Conservation (phyloP, 2,113 vertebrate genomes). For the Osmerus eperlanus region DNA sequence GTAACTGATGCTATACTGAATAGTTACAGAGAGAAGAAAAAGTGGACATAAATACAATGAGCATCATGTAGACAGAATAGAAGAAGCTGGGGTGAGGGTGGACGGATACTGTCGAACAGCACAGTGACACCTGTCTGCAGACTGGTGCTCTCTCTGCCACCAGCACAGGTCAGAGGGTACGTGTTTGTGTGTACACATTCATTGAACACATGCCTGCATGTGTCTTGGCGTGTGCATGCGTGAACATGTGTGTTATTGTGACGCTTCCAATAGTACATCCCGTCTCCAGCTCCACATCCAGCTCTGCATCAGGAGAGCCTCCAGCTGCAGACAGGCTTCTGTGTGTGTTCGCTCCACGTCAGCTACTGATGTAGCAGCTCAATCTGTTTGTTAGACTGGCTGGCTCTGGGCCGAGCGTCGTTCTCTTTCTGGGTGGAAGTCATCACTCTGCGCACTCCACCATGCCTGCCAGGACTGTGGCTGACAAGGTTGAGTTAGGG, state of each 20-base stretch:
- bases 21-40: slow-evolving; percentile 35
- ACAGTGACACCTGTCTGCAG: too few species aligned
- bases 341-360: background rate
- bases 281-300: too few species aligned
- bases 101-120: too few species aligned
- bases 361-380: slow-evolving; percentile 1
- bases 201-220: background rate
- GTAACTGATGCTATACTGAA: slow-evolving; percentile 44
- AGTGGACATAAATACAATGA: slow-evolving; percentile 13
- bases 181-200: background rate
- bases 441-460: background rate
- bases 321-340: slow-evolving; percentile 9
- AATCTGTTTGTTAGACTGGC: background rate
- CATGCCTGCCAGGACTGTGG: background rate
- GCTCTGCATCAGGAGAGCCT: background rate
- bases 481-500: background rate
- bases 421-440: background rate
- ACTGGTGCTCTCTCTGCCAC: too few species aligned
- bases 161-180: too few species aligned
- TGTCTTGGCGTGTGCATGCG: slow-evolving; percentile 1
- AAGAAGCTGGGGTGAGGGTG: background rate
- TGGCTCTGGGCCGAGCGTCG: background rate
- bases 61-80: too few species aligned
- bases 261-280: background rate
- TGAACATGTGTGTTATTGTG: background rate